Evolutionary conservation across 1,140 invertebrate genomes (phyloP).

Genomic region (Eulimnadia texana): DNA sequence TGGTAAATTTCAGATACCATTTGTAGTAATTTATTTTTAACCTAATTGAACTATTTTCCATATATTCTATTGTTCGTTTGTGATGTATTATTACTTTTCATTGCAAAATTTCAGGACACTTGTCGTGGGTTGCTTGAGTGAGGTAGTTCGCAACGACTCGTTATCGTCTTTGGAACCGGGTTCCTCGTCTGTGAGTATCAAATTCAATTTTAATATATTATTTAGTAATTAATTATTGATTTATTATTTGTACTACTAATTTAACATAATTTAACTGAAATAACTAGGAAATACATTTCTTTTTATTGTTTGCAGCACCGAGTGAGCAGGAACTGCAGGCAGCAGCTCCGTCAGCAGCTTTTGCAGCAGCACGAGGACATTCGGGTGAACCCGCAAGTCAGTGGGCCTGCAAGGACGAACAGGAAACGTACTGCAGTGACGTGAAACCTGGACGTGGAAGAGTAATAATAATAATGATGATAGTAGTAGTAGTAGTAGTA

Average conservation of each 20-base stretch:
- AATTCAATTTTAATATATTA: no score
- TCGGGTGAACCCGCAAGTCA: conserved; percentile 64
- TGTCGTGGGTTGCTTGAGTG: conserved; percentile 81
- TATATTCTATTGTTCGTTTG: no score
- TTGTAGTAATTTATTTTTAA: no score
- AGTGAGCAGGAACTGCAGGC: conserved; percentile 69
- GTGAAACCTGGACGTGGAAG: conserved; percentile 59
- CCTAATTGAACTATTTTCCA: no score
- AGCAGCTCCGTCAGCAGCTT: conserved; percentile 68
- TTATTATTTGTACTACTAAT: no score
- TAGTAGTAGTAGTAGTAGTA: conserved; percentile 24
- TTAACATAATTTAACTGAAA: no score
- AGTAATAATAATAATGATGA: no score
- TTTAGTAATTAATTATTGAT: no score
- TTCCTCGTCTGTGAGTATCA: background rate
- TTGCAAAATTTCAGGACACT: no score
- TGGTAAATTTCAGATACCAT: no score
- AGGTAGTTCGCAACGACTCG: conserved; percentile 76
- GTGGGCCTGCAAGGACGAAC: conserved; percentile 56
- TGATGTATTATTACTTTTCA: no score
- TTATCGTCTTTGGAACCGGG: conserved; percentile 30
- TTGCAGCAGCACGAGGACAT: conserved; percentile 78
- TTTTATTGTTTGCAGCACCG: conserved; percentile 48
- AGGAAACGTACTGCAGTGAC: conserved; percentile 54
- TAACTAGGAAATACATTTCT: background rate